Conservation (phyloP, 2,888 invertebrate species). For the Trimorus sp. region DNA sequence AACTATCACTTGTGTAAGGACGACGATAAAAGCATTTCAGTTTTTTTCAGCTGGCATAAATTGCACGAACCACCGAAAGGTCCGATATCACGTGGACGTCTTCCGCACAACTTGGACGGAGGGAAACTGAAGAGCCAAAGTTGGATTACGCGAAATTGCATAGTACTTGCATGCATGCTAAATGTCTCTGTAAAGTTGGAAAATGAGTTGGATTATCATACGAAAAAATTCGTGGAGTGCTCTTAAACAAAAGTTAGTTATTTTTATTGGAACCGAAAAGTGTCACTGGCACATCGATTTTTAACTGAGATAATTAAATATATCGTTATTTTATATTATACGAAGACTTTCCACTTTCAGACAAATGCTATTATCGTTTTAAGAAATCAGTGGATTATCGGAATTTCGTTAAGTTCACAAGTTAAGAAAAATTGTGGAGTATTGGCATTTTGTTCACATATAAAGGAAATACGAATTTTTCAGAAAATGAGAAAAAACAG, state of each 20-base stretch:
- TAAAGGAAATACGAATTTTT: too few relatives aligned
- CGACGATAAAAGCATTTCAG: slow-evolving; percentile 32
- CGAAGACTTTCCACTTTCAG: too few relatives aligned
- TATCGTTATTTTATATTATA: too few relatives aligned
- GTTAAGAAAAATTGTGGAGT: too few relatives aligned
- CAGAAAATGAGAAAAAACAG: too few relatives aligned
- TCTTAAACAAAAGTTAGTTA: slow-evolving; percentile 12
- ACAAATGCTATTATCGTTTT: too few relatives aligned
- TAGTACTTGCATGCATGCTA: slow-evolving; percentile 39
- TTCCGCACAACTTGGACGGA: slow-evolving; percentile 32
- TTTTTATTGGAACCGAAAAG: slow-evolving; percentile 6
- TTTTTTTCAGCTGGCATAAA: slow-evolving; percentile 47
- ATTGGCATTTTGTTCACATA: slow-evolving; percentile 18
- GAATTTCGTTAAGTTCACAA: too few relatives aligned
- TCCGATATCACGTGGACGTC: slow-evolving; percentile 60
- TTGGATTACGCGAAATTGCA: slow-evolving; percentile 48
- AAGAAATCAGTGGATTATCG: too few relatives aligned
- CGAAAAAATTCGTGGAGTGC: slow-evolving; percentile 14
- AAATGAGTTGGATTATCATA: slow-evolving; percentile 15
- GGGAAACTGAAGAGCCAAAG: slow-evolving; percentile 34
- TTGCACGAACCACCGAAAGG: slow-evolving; percentile 49
- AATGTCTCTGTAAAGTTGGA: slow-evolving; percentile 41
- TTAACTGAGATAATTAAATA: too few relatives aligned
- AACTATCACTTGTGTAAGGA: slow-evolving; percentile 9
- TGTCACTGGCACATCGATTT: too few relatives aligned